Evolutionary conservation across 2,113 vertebrate species (phyloP).

Genomic region (Eubucco bourcierii): DNA sequence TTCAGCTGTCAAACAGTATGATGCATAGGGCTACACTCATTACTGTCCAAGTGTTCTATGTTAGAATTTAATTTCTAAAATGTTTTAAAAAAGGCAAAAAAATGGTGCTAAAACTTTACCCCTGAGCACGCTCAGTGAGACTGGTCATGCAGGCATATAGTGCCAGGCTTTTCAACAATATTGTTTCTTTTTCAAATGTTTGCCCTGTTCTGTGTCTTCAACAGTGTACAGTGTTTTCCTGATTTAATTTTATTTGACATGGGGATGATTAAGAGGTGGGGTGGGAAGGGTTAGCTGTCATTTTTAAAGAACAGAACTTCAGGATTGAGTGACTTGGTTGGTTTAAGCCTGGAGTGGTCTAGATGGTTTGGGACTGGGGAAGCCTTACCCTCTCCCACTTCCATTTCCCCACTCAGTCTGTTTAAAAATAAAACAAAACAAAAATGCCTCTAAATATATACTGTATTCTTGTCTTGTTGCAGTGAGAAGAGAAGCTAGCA

Average conservation of each 20-base stretch:
- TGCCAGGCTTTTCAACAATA: slow-evolving; percentile 74
- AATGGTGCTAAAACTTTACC: slow-evolving; percentile 83
- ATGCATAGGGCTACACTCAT: slow-evolving; percentile 83
- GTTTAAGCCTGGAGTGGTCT: slow-evolving; percentile 56
- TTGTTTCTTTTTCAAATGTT: slow-evolving; percentile 70
- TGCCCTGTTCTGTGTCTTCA: slow-evolving; percentile 77
- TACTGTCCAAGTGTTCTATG: slow-evolving; percentile 78
- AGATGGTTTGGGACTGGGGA: slow-evolving; percentile 63
- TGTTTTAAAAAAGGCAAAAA: slow-evolving; percentile 71
- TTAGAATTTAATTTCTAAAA: slow-evolving; percentile 81
- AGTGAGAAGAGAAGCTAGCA: slow-evolving; percentile 42
- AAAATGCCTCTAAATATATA: slow-evolving; percentile 58
- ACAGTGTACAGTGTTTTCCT: slow-evolving; percentile 71
- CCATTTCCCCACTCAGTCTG: slow-evolving; percentile 28
- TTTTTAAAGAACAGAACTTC: slow-evolving; percentile 12
- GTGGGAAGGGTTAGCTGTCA: slow-evolving; percentile 71
- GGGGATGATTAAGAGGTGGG: slow-evolving; percentile 53
- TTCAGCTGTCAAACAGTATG: slow-evolving; percentile 78
- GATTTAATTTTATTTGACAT: slow-evolving; percentile 68
- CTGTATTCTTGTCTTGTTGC: slow-evolving; percentile 62
- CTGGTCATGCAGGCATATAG: slow-evolving; percentile 79
- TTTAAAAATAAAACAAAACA: background rate
- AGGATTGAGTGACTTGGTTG: slow-evolving; percentile 40
- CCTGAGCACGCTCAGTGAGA: slow-evolving; percentile 80
- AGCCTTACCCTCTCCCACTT: slow-evolving; percentile 64